Conservation (phyloP, 1,140 invertebrate genomes). For the Papilio machaon region DNA sequence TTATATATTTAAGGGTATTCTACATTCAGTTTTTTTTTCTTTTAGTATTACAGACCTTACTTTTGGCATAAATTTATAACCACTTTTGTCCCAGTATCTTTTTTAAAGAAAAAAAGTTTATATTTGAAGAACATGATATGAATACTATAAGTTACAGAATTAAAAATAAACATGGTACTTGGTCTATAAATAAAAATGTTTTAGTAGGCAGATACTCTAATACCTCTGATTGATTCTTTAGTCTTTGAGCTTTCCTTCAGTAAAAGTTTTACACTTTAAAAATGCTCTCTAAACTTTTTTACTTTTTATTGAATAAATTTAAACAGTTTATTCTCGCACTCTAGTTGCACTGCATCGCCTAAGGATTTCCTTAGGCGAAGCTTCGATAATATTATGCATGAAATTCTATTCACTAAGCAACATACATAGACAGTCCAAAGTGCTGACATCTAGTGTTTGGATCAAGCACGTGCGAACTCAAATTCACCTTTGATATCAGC, state of each 20-base stretch:
- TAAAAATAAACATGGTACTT: too few relatives aligned
- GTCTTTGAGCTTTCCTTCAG: too few relatives aligned
- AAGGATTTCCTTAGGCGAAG: neutral
- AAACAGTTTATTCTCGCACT: neutral
- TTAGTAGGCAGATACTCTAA: too few relatives aligned
- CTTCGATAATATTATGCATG: constrained; percentile 32
- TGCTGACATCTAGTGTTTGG: constrained; percentile 23
- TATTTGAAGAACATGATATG: neutral
- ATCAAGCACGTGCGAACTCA: constrained; percentile 9
- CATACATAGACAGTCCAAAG: constrained; percentile 12
- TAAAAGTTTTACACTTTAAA: neutral
- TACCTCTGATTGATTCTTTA: too few relatives aligned
- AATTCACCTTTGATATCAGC: constrained; percentile 23
- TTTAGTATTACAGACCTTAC: neutral
- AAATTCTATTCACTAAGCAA: constrained; percentile 33
- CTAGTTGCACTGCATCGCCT: neutral
- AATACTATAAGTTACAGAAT: neutral
- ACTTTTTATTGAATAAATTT: neutral
- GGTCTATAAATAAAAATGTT: too few relatives aligned
- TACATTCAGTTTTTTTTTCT: constrained; percentile 9
- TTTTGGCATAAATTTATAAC: constrained; percentile 24
- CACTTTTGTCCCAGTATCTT: neutral
- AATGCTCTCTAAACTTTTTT: neutral
- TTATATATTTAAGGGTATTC: constrained; percentile 34
- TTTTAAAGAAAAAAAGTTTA: neutral